Conservation (phyloP, 2,888 invertebrate species). For the Rhagonycha lutea region DNA sequence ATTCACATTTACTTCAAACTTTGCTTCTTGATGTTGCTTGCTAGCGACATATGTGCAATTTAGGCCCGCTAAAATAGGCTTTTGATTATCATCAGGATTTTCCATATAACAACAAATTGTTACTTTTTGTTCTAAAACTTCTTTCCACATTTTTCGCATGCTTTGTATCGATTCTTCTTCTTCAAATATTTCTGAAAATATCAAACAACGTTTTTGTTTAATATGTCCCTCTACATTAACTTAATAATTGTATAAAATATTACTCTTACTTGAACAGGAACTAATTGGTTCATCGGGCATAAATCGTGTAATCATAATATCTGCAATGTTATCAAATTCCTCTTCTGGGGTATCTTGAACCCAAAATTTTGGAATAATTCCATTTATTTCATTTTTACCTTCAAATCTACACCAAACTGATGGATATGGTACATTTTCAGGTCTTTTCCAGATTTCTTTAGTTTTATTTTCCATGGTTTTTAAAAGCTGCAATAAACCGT, state of each 20-base stretch:
- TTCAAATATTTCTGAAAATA: background rate
- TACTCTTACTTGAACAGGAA: slow-evolving; percentile 51
- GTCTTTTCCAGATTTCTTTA: slow-evolving; percentile 50
- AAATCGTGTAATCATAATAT: slow-evolving; percentile 55
- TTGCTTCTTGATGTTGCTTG: background rate
- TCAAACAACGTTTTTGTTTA: too few species aligned
- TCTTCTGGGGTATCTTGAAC: slow-evolving; percentile 60
- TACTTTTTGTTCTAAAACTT: slow-evolving; percentile 43
- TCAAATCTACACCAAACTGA: slow-evolving; percentile 56
- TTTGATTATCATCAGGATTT: slow-evolving; percentile 43
- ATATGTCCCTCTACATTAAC: too few species aligned
- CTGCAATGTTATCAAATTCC: slow-evolving; percentile 51
- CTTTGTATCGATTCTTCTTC: slow-evolving; percentile 11
- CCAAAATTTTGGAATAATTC: slow-evolving; percentile 53
- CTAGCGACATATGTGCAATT: slow-evolving; percentile 41
- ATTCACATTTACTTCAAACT: background rate
- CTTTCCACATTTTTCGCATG: slow-evolving; percentile 17
- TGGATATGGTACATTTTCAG: slow-evolving; percentile 52
- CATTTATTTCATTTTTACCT: slow-evolving; percentile 42
- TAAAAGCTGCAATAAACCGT: background rate
- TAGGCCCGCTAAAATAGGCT: slow-evolving; percentile 48
- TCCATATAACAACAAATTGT: slow-evolving; percentile 49
- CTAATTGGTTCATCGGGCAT: slow-evolving; percentile 60
- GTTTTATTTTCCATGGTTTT: background rate
- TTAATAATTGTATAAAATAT: too few species aligned